phyloP scores from a whole-genome alignment of 1,140 invertebrate genomes.

The Solen grandis region DNA sequence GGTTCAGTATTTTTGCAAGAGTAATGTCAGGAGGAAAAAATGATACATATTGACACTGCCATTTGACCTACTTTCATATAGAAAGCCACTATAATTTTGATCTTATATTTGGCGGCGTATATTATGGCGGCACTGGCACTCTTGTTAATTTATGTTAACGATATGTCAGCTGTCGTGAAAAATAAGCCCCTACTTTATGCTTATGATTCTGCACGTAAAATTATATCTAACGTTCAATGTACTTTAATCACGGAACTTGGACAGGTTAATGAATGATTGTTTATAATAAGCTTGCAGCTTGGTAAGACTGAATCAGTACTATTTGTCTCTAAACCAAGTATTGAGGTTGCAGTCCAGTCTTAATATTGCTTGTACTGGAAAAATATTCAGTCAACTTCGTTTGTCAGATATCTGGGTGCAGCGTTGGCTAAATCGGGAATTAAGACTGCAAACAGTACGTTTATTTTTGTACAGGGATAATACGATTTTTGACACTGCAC shows the following conservation, averaged over 20 bases:
- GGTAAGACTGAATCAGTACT: conserved; percentile 34
- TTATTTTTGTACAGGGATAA: no score
- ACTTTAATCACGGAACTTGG: conserved; percentile 1
- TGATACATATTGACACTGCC: no score
- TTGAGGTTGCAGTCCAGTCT: background rate
- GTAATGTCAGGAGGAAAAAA: no score
- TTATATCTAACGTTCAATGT: conserved; percentile 7
- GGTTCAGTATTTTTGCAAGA: no score
- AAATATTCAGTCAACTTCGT: conserved; percentile 1
- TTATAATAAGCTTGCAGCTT: conserved; percentile 31
- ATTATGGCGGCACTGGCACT: no score
- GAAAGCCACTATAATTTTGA: no score
- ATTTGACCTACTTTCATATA: no score
- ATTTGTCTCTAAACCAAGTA: conserved; percentile 10
- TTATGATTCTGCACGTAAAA: conserved; percentile 27
- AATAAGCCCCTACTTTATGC: conserved; percentile 30
- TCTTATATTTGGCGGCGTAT: no score
- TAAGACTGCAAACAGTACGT: no score
- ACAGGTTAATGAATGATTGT: conserved; percentile 20
- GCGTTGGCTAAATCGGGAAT: background rate
- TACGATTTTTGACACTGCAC: no score
- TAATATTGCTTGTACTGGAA: conserved; percentile 3
- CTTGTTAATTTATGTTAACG: no score
- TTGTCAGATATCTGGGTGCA: conserved; percentile 23
- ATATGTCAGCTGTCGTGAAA: conserved; percentile 19